Conservation (phyloP, 37 sponge, comb jelly and placozoan genomes). For the Theonella swinhoei region DNA sequence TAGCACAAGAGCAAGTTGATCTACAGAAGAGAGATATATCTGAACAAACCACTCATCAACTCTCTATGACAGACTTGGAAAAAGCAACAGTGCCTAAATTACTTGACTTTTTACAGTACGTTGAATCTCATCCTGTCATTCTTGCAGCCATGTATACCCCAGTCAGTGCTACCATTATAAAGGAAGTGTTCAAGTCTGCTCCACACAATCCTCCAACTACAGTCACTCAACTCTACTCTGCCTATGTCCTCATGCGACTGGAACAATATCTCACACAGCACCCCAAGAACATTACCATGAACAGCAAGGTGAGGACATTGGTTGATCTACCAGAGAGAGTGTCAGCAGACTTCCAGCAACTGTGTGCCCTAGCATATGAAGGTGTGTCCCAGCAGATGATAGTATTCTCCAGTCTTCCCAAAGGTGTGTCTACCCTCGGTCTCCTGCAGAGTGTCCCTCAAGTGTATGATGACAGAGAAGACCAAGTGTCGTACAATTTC, state of each 20-base stretch:
- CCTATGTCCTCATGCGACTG: neutral
- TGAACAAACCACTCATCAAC: neutral
- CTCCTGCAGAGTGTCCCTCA: no score
- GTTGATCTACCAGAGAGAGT: neutral
- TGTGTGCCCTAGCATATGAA: no score
- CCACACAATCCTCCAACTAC: neutral
- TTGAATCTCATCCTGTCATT: no score
- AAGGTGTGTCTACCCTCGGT: no score
- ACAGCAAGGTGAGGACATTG: neutral
- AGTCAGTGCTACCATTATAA: no score
- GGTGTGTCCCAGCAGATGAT: no score
- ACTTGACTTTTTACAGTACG: neutral
- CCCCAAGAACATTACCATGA: neutral
- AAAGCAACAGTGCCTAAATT: neutral
- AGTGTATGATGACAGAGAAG: neutral
- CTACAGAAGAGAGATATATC: neutral
- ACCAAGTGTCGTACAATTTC: no score
- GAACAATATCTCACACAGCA: neutral
- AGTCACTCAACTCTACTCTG: conserved; percentile 1
- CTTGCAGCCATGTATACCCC: no score
- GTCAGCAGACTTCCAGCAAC: no score
- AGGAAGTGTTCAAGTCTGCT: neutral
- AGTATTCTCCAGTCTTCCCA: no score
- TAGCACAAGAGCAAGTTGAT: no score
- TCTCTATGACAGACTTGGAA: neutral